These are phyloP conservation scores for Colius striatus DNA, from an alignment of 2,113 vertebrate genomes.

Conservation along the genomic window DNA sequence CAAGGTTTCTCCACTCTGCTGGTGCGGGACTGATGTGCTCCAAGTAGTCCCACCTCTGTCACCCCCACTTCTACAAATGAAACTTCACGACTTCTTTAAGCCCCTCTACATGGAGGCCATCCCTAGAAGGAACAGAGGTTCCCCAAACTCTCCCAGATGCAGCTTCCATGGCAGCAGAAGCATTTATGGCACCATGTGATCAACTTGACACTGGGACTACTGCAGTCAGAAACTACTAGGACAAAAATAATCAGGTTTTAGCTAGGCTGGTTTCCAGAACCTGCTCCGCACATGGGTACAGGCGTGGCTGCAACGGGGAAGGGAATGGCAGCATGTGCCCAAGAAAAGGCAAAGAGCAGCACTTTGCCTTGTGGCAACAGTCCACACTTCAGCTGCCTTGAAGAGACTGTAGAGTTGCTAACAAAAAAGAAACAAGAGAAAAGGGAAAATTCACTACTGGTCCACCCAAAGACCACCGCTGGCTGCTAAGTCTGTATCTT, in stretches of 20 bases:
- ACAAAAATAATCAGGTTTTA: neutral
- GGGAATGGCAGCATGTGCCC: accelerated
- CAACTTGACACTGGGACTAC: neutral
- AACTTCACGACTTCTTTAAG: neutral
- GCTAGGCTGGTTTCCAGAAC: neutral
- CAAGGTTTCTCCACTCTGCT: neutral
- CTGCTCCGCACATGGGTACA: neutral
- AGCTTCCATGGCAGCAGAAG: neutral
- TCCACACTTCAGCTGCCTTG: neutral
- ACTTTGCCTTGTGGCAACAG: neutral
- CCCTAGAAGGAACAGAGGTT: neutral
- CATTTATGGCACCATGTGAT: accelerated
- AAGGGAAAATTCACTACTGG: neutral
- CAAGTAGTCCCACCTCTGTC: neutral
- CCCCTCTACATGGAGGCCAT: accelerated
- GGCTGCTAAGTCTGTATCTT: too few relatives aligned
- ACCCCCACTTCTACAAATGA: neutral
- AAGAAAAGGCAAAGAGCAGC: neutral
- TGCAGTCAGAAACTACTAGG: neutral
- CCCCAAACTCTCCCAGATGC: neutral
- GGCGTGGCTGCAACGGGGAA: neutral
- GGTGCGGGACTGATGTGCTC: neutral
- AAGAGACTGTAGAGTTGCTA: neutral
- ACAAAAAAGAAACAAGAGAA: neutral
- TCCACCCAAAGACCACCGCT: neutral